Evolutionary conservation across 2,113 vertebrate species (phyloP), one percentile per base, ranked within the genome.

Genomic region (Megaleporinus macrocephalus): DNA sequence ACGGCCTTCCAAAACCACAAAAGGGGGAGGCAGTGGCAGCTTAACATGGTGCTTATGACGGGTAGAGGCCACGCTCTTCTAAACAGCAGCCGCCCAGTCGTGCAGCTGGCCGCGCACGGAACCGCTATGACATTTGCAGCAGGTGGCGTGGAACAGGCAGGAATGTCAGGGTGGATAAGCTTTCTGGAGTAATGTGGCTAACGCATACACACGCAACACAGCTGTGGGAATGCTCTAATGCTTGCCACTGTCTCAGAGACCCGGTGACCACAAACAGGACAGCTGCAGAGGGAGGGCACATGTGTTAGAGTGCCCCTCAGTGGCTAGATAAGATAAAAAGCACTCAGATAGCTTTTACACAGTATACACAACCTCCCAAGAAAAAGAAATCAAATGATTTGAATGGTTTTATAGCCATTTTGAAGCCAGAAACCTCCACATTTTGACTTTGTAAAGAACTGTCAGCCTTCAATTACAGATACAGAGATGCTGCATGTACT

Each of bases 21-120:
- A 59, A 81, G 27, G 47, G 30, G 73, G 68, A 77, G 76, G 70
- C 49, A 66, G 76, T 79, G 41, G 13, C 80, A 68, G 80, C 55
- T 92, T 91, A 94, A 92, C 92, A 91, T 73, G 89, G 84, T 88
- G 86, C 71, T 84, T 83, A 77, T 88, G 89, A 87, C 62, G 82
- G 83, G 80, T 85, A 89, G 85, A 63, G 71, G 77, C 49, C 77
- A 84, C 7, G 41, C 71, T 84, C 71, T 36, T 79, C 63, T 61
- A 61, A 36, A 83, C 88, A 82, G 72, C 83, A 87, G 80, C 66
- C 47, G 82, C 57, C 57, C 57, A 26, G 57, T 18, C 57, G 12
- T 24, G 9, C 66, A 80, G 74, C 82, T 53, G 68, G 41, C 62
- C 62, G 12, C 33, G 15, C 13, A 83, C 83, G 85, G 82, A 89